These are phyloP conservation scores for Amblyjoppa fuscipennis DNA, from an alignment of 2,888 invertebrate genomes.

Conservation along the genomic window DNA sequence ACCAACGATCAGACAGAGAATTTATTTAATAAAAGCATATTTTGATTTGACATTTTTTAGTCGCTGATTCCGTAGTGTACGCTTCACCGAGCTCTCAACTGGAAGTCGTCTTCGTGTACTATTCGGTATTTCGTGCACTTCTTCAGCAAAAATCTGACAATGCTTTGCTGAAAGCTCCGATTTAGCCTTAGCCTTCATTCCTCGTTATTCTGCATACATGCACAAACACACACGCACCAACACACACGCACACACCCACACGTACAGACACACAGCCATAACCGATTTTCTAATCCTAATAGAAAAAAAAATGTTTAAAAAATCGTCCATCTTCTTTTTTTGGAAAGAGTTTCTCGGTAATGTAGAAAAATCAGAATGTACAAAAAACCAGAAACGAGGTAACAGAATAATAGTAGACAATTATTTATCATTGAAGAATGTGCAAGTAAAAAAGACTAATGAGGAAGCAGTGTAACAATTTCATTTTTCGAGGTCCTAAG, in stretches of 20 bases:
- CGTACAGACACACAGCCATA: too few species aligned
- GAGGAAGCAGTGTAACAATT: not conserved
- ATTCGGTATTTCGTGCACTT: slow-evolving; percentile 14
- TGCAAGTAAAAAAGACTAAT: not conserved
- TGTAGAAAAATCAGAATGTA: too few species aligned
- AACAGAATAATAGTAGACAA: too few species aligned
- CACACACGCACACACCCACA: too few species aligned
- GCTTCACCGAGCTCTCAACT: not conserved
- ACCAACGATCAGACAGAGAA: too few species aligned
- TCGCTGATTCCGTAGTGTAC: slow-evolving; percentile 27
- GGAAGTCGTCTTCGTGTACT: slow-evolving; percentile 13
- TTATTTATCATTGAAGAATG: not conserved
- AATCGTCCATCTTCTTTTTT: too few species aligned
- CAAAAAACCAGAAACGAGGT: too few species aligned
- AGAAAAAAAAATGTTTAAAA: too few species aligned
- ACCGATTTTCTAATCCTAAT: too few species aligned
- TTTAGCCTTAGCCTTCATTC: slow-evolving; percentile 8
- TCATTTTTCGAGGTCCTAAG: not conserved
- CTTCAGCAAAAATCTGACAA: slow-evolving; percentile 3
- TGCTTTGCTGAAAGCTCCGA: slow-evolving; percentile 8
- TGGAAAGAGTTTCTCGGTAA: too few species aligned
- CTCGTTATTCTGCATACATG: not conserved
- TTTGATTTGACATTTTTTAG: not conserved
- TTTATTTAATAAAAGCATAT: too few species aligned
- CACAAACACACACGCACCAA: not conserved